These are phyloP conservation scores for Pseudoatta argentina DNA, from an alignment of 1,140 invertebrate species.

Conservation along the genomic window DNA sequence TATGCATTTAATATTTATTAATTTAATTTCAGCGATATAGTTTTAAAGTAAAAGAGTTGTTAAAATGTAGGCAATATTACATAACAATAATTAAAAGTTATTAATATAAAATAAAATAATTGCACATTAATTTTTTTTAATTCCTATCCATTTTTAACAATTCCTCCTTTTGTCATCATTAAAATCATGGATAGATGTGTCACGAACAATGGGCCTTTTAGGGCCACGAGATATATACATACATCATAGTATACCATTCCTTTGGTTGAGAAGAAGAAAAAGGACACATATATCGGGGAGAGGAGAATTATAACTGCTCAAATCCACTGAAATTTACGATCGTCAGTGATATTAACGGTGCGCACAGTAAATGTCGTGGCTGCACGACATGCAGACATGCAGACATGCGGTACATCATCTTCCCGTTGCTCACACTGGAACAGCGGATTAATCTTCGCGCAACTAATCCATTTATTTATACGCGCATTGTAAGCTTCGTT, in stretches of 20 bases:
- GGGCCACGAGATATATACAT: slow-evolving; percentile 84
- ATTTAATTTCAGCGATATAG: not conserved
- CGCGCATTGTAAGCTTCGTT: not conserved
- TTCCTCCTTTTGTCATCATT: slow-evolving; percentile 61
- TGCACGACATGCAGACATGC: slow-evolving; percentile 28
- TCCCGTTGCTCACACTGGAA: slow-evolving; percentile 43
- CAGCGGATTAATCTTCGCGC: slow-evolving; percentile 68
- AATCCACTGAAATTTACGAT: slow-evolving; percentile 66
- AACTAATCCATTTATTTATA: slow-evolving; percentile 63
- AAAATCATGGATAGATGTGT: slow-evolving; percentile 75
- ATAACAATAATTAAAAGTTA: not conserved
- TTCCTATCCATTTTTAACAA: not conserved
- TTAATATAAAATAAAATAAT: not conserved
- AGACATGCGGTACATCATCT: slow-evolving; percentile 65
- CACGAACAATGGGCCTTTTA: slow-evolving; percentile 86
- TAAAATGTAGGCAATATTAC: not conserved
- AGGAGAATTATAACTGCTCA: slow-evolving; percentile 57
- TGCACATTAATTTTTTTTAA: slow-evolving; percentile 1
- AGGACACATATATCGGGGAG: slow-evolving; percentile 35
- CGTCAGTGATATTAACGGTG: slow-evolving; percentile 56
- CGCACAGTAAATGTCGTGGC: slow-evolving; percentile 45
- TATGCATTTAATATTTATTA: slow-evolving; percentile 3
- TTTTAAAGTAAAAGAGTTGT: not conserved
- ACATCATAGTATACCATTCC: slow-evolving; percentile 84
- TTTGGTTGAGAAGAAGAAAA: slow-evolving; percentile 35